Evolutionary conservation across 30 jellyfish, hydroid and myxozoan species (phyloP).

Genomic region (Chironex yamaguchii): DNA sequence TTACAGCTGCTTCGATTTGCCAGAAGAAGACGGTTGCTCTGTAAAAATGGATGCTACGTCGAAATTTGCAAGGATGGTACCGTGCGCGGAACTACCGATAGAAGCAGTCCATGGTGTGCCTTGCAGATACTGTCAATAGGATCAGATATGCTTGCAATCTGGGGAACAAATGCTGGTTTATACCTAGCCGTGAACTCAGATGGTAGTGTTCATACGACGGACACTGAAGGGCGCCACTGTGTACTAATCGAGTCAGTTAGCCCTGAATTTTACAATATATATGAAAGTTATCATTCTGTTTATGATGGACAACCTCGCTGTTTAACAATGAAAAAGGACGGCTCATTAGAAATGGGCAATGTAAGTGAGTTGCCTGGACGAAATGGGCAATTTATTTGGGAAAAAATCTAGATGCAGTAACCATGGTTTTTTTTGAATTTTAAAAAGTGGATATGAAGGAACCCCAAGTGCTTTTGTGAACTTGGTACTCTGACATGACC

Average conservation of each 20-base stretch:
- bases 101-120: slow-evolving; percentile 81
- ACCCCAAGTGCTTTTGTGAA: background rate
- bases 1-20: slow-evolving; percentile 87
- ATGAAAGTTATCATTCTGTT: slow-evolving; percentile 93
- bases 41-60: slow-evolving; percentile 84
- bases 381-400: slow-evolving; percentile 95
- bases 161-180: slow-evolving; percentile 97
- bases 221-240: slow-evolving; percentile 95
- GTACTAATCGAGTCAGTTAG: slow-evolving; percentile 88
- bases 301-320: slow-evolving; percentile 86
- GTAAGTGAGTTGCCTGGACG: slow-evolving; percentile 69
- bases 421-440: background rate
- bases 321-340: slow-evolving; percentile 73
- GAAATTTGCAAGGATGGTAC: slow-evolving; percentile 90
- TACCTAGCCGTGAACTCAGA: slow-evolving; percentile 85
- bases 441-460: background rate
- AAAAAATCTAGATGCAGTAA: slow-evolving; percentile 19
- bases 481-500: background rate
- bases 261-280: slow-evolving; percentile 83
- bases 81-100: slow-evolving; percentile 88
- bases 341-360: slow-evolving; percentile 56
- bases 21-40: slow-evolving; percentile 85
- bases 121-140: slow-evolving; percentile 96
- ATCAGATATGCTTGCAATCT: slow-evolving; percentile 96
- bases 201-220: slow-evolving; percentile 85